Percentiles rank a stretch among this genome's conserved stretches.
phyloP scores from a whole-genome alignment of 2,888 invertebrate species.

The Acrocyrtus sp. region DNA sequence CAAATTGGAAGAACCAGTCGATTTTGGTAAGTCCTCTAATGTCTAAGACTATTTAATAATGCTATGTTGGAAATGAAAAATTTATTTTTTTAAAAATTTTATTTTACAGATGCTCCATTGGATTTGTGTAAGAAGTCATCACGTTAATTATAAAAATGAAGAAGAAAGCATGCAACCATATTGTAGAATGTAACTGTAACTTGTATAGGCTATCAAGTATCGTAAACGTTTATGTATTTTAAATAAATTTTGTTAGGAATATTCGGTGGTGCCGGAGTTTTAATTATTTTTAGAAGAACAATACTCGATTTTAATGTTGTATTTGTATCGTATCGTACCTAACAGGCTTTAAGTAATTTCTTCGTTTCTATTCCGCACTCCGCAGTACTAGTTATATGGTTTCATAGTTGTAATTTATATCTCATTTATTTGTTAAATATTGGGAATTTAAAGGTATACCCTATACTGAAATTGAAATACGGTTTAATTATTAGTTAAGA shows the following conservation, averaged over 20 bases:
- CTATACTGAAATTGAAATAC: too few relatives aligned
- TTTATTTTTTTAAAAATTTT: constrained; percentile 15
- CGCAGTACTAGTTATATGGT: too few relatives aligned
- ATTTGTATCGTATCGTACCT: constrained; percentile 48
- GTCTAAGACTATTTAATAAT: too few relatives aligned
- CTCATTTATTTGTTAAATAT: too few relatives aligned
- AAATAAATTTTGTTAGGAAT: too few relatives aligned
- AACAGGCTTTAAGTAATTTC: constrained; percentile 46
- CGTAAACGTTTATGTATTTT: too few relatives aligned
- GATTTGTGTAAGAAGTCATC: constrained; percentile 82
- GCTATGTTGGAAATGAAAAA: not conserved
- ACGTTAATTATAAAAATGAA: too few relatives aligned
- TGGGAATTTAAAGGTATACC: too few relatives aligned
- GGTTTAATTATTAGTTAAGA: too few relatives aligned
- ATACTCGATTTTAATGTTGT: constrained; percentile 45
- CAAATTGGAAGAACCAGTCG: constrained; percentile 18
- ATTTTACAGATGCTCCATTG: constrained; percentile 84
- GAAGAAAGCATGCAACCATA: too few relatives aligned
- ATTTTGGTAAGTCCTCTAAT: constrained; percentile 31
- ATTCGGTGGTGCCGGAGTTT: constrained; percentile 53
- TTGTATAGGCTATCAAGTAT: too few relatives aligned
- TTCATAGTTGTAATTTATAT: constrained; percentile 3
- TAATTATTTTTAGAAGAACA: constrained; percentile 36
- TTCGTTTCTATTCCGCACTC: not conserved
- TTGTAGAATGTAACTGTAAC: too few relatives aligned